Evolutionary conservation across 2,888 invertebrate genomes (phyloP), one percentile per base, ranked within the genome.

Genomic region (Carpatolechia fugitivella): DNA sequence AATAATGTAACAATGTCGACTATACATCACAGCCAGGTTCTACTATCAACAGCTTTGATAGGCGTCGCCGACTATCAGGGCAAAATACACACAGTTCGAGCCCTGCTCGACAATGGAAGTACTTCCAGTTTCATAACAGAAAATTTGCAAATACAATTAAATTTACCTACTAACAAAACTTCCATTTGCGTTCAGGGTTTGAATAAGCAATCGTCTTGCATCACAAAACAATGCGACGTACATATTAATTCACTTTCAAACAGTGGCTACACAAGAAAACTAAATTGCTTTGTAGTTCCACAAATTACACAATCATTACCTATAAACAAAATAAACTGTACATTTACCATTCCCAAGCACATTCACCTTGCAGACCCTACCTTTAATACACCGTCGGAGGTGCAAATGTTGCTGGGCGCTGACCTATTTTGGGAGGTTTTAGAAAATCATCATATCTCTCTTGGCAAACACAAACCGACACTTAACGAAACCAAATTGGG

Each of bases 331-430:
- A 24, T 59, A 11, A 38, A 55, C 14, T 33, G 11, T 0, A 3
- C 33, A 18, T n/a, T n/a, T n/a, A n/a, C n/a, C n/a, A n/a, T n/a
- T n/a, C n/a, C n/a, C n/a, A n/a, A n/a, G n/a, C n/a, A 56, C 31
- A 56, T 59, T 10, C 36, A 30, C 16, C 31, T 59, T 10, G 59
- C 59, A 2, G 59, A 59, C 20, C 59, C 59, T 1, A 40, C 49
- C 1, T 59, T 59, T 14, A 7, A 55, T 31, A 16, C 35, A 14
- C 59, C 59, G 0, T 53, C 57, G 13, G 30, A 51, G 14, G 54
- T 59, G 16, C 36, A 57, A 3, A 55, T 59, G 52, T 33, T 60
- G 11, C 53, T 58, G 11, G 53, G 60, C 36, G 56, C 55, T 8
- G 58, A 58, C 24, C n/a, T n/a, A n/a, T n/a, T n/a, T n/a, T n/a